Conservation (phyloP, 2,888 invertebrate genomes). For the Vanessa cardui region DNA sequence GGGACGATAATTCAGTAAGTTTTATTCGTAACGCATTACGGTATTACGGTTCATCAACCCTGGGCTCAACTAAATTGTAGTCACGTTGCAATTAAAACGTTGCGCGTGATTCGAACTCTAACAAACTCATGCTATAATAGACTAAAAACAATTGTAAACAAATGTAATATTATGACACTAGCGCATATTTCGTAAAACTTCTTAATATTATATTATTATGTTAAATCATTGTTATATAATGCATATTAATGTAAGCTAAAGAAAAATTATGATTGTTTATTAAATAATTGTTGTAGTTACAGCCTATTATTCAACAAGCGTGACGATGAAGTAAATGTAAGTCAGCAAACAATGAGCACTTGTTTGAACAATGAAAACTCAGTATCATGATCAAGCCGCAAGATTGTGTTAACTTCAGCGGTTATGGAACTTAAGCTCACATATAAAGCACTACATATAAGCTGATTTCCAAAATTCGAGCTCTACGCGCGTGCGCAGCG, state of each 20-base stretch:
- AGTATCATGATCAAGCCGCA: conserved; percentile 32
- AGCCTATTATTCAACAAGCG: conserved; percentile 13
- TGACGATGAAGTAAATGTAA: conserved; percentile 22
- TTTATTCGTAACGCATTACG: conserved; percentile 49
- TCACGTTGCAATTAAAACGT: conserved; percentile 68
- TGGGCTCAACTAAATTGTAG: conserved; percentile 49
- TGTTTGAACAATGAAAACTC: conserved; percentile 47
- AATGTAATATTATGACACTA: not conserved
- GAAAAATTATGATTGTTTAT: too few species aligned
- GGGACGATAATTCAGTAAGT: conserved; percentile 26
- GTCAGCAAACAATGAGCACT: conserved; percentile 24
- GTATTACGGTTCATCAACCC: conserved; percentile 68
- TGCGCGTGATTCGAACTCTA: conserved; percentile 49
- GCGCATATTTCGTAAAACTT: not conserved
- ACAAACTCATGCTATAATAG: not conserved
- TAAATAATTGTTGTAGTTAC: not conserved
- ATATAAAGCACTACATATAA: too few species aligned
- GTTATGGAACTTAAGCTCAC: too few species aligned
- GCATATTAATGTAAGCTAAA: not conserved
- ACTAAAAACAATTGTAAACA: not conserved
- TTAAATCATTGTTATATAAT: conserved; percentile 12
- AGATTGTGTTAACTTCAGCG: conserved; percentile 4
- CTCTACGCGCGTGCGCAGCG: too few species aligned
- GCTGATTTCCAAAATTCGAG: too few species aligned
- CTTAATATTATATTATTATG: not conserved